Conservation (phyloP, 2,888 invertebrate genomes). For the Blomia tropicalis region DNA sequence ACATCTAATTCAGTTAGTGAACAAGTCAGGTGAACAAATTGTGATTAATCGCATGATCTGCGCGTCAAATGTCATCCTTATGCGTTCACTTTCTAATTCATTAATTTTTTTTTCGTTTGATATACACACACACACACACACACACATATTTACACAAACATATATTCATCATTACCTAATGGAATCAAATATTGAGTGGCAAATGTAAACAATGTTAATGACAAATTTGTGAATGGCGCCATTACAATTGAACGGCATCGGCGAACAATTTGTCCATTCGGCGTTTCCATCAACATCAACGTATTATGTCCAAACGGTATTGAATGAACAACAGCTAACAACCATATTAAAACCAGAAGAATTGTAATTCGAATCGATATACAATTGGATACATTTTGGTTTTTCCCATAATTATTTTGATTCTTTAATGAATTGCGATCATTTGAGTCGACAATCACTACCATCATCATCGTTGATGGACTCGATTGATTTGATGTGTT, state of each 20-base stretch:
- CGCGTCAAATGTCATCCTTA: no score
- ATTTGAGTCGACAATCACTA: background rate
- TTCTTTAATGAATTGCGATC: background rate
- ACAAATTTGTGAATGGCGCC: conserved; percentile 15
- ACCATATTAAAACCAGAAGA: conserved; percentile 22
- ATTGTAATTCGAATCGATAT: background rate
- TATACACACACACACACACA: no score
- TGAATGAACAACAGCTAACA: conserved; percentile 24
- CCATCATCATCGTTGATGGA: background rate
- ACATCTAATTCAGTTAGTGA: no score
- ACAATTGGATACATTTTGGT: background rate
- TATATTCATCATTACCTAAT: no score
- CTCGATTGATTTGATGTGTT: no score
- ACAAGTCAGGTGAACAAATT: no score
- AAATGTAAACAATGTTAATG: conserved; percentile 32
- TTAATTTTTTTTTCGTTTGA: no score
- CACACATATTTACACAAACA: no score
- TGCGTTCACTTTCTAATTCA: no score
- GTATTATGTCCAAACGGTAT: conserved; percentile 15
- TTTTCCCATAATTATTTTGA: background rate
- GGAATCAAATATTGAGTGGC: conserved; percentile 38
- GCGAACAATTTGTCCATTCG: background rate
- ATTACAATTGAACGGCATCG: background rate
- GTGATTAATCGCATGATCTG: no score
- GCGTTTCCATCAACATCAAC: background rate